Base-by-base conservation (phyloP, 2,113 vertebrate genomes). In the Paramisgurnus dabryanus region DNA sequence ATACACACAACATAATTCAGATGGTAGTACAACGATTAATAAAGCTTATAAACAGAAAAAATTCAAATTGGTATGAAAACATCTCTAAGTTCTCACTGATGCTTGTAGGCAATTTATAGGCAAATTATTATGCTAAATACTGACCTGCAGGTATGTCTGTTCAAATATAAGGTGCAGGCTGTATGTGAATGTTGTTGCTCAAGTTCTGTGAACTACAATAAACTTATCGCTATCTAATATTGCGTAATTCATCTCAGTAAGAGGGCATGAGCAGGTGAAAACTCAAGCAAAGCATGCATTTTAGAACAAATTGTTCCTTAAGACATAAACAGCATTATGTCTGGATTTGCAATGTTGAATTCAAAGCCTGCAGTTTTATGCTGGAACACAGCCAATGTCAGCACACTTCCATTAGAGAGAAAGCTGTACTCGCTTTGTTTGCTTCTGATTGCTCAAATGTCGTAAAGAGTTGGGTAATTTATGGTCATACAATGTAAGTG, bases 371-470 rank as follows among this genome's bases (percentile, higher is more conserved):
- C 57, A 79, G 60, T 64, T 53, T 49, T 65, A 45, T 15, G 10
- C 53, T 84, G 74, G 83, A 80, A n/a, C 0, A 1, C 18, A 11
- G 75, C 85, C 83, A 83, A 57, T 17, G 8, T 69, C 43, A 74
- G 41, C 66, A 27, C 10, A 49, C 40, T 65, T 64, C 72, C 61
- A 73, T 45, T 76, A 71, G 45, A 3, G 15, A 39, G 39, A 69
- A 74, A 77, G 18, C 50, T 63, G 27, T 61, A 49, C 69, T 18
- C 57, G 34, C 74, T 74, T 81, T 67, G 78, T 82, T 18, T 40
- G 50, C 66, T 68, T 66, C 34, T 63, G 64, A 53, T 69, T 67
- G 74, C 65, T 71, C 68, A 66, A 40, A 60, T 13, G n/a, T 74
- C 64, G 69, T 67, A 66, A 70, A 76, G 39, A 86, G 68, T 69